Evolutionary conservation across 2,113 vertebrate genomes (phyloP).

Genomic region (Struthio camelus): DNA sequence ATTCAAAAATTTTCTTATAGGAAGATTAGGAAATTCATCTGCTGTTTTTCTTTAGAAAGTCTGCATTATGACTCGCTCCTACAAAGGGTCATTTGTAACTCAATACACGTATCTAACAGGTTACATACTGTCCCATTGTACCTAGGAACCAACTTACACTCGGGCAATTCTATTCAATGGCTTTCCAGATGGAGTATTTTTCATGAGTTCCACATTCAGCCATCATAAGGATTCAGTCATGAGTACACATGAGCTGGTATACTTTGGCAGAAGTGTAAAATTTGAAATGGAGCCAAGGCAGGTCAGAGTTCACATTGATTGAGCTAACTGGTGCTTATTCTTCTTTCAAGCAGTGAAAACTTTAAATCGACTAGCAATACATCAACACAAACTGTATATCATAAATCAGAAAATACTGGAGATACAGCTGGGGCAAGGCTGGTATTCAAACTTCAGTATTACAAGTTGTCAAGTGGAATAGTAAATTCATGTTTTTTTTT

Average conservation of each 20-base stretch:
- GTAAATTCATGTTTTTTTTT: neutral
- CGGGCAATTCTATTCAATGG: neutral
- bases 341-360: neutral
- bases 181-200: neutral
- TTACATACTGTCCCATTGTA: neutral
- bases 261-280: neutral
- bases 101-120: neutral
- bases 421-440: neutral
- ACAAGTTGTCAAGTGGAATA: neutral
- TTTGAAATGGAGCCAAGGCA: neutral
- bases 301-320: neutral
- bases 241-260: accelerated
- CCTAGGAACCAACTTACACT: neutral
- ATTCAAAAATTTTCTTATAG: neutral
- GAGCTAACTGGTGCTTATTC: neutral
- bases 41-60: neutral
- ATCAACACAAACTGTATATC: neutral
- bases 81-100: neutral
- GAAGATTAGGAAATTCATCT: neutral
- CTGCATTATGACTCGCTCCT: neutral
- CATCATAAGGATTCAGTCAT: neutral
- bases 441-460: neutral
- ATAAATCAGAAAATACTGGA: neutral
- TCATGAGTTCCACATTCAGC: neutral
- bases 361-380: neutral